Percentiles rank a stretch among this genome's conserved stretches.
These are phyloP conservation scores for Desmodus rotundus DNA, from an alignment of 2,113 vertebrate species.

Conservation along the genomic window DNA sequence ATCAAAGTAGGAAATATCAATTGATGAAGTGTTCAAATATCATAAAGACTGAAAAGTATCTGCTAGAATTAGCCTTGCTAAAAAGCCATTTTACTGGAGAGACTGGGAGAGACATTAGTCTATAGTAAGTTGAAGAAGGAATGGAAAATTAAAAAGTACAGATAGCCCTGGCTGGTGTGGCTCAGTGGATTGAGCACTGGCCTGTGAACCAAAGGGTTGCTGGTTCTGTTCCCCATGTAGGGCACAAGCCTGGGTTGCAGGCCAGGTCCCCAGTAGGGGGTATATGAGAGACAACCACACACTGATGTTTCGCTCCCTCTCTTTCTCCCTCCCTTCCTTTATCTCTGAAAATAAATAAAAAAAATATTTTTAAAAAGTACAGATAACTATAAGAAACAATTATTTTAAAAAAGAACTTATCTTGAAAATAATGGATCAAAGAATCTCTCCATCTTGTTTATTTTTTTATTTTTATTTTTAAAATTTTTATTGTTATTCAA, in stretches of 20 bases:
- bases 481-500: too few species aligned
- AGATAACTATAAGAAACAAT: background rate
- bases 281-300: too few species aligned
- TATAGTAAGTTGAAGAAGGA: background rate
- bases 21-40: background rate
- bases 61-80: background rate
- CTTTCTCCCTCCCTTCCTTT: too few species aligned
- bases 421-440: background rate
- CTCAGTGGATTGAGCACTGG: too few species aligned
- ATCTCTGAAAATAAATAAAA: too few species aligned
- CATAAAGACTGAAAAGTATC: background rate
- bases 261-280: too few species aligned
- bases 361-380: background rate
- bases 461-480: too few species aligned
- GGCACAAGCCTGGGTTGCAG: too few species aligned
- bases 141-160: background rate
- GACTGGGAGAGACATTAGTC: background rate
- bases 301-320: too few species aligned
- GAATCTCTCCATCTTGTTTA: background rate
- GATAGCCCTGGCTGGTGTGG: background rate
- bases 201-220: too few species aligned
- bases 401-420: background rate
- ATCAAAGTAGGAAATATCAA: background rate
- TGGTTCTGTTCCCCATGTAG: too few species aligned
- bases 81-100: background rate